Conservation (phyloP, 2,888 invertebrate genomes). For the Eilema sororculum region DNA sequence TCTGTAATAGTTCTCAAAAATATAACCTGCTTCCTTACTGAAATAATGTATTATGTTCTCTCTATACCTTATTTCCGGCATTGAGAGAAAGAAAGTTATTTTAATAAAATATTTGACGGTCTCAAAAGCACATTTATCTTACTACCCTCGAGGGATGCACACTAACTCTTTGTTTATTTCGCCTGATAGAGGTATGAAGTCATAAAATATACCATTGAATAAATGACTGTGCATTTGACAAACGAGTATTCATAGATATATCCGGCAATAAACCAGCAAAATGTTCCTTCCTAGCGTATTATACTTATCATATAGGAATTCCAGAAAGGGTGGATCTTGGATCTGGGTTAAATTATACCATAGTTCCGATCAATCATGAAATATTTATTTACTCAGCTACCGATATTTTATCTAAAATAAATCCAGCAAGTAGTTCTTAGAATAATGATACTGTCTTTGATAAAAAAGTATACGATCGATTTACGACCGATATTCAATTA, state of each 20-base stretch:
- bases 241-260: conserved; percentile 85
- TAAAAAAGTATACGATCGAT: too few relatives aligned
- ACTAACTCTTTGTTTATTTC: conserved; percentile 58
- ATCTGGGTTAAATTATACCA: conserved; percentile 73
- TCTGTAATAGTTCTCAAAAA: neutral
- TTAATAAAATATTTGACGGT: conserved; percentile 47
- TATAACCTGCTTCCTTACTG: neutral
- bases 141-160: conserved; percentile 44
- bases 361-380: conserved; percentile 58
- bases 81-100: conserved; percentile 32
- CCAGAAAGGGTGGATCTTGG: conserved; percentile 75
- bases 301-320: conserved; percentile 78
- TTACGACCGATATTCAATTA: too few relatives aligned
- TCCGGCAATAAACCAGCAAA: conserved; percentile 81
- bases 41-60: conserved; percentile 7
- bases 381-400: conserved; percentile 27
- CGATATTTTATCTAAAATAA: neutral
- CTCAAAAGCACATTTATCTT: conserved; percentile 54
- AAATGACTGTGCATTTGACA: conserved; percentile 86
- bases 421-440: too few relatives aligned
- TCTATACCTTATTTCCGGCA: conserved; percentile 14
- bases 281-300: conserved; percentile 84
- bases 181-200: conserved; percentile 53
- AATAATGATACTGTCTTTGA: too few relatives aligned
- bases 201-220: conserved; percentile 76